Evolutionary conservation across 2,888 invertebrate genomes (phyloP), one percentile per base, ranked within the genome.

Genomic region (Drosophila testacea): DNA sequence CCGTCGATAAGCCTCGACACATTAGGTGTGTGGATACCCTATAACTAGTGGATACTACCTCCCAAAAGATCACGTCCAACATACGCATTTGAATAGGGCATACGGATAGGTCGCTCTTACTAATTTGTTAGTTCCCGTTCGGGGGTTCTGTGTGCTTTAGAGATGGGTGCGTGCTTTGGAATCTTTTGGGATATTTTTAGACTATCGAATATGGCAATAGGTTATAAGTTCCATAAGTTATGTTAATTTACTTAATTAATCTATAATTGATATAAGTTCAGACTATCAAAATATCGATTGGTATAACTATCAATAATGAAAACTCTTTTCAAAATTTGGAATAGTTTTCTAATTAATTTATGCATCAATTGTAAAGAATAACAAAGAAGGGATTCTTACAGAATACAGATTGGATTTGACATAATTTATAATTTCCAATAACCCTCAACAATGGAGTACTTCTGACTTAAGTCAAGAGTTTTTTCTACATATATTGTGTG

Each of bases 1-100:
- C 74, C 87, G 84, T 73, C 56, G 73, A 86, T 86, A 88, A 88
- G 74, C 62, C 47, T 52, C 16, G n/a, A 39, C 61, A 61, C 63
- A 64, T 52, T 52, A 46, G 11, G 22, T 22, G 22, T 22, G n/a
- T 27, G 52, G 16, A 10, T 57, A 47, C 57, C 16, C 46, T 47
- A 7, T 16, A 11, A 46, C 7, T 5, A 11, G 10, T 6, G 3
- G 46, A 9, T n/a, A 13, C 36, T 30, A 34, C 6, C 34, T 9
- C 0, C 13, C 27, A 7, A 1, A 7, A 7, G 4, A 48, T 22
- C 30, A 10, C 3, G 9, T 38, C n/a, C 11, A 10, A 38, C 10
- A 34, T 6, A 44, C 4, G 4, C 54, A 13, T 10, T 27, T 32
- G 47, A 13, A 22, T 34, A 69, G 76, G 32, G 70, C 30, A 74